Percentiles rank a stretch among this genome's conserved stretches.
These are phyloP conservation scores for Pongo abelii DNA, from an alignment of 2,113 vertebrate species.

Conservation along the genomic window DNA sequence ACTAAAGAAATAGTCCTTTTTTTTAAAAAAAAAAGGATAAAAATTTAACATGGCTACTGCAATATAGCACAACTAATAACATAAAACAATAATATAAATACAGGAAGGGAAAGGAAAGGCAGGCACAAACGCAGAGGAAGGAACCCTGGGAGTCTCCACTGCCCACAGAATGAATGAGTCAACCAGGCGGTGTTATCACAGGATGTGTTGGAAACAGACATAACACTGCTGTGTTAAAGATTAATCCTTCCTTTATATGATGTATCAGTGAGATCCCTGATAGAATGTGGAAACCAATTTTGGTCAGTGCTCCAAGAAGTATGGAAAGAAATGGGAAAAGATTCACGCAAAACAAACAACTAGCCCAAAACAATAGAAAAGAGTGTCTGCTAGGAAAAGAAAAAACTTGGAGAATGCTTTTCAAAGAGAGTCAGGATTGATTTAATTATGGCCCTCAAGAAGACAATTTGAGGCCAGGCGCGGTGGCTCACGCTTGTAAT, in stretches of 20 bases:
- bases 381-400: background rate
- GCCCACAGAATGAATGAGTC: background rate
- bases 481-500: too few species aligned
- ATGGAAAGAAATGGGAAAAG: background rate
- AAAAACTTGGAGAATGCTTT: background rate
- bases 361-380: background rate
- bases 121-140: background rate
- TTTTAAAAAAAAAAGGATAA: background rate
- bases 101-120: background rate
- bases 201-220: background rate
- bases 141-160: background rate
- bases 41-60: background rate
- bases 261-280: background rate
- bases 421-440: background rate
- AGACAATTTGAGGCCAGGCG: background rate
- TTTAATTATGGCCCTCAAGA: background rate
- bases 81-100: background rate
- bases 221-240: background rate
- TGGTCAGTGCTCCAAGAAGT: background rate
- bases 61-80: background rate
- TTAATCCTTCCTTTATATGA: background rate
- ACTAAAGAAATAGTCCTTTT: background rate
- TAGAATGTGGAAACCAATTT: background rate
- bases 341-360: background rate
- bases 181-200: background rate